Base-by-base conservation (phyloP, 2,797 vertebrate genomes). In the Characodon lateralis region DNA sequence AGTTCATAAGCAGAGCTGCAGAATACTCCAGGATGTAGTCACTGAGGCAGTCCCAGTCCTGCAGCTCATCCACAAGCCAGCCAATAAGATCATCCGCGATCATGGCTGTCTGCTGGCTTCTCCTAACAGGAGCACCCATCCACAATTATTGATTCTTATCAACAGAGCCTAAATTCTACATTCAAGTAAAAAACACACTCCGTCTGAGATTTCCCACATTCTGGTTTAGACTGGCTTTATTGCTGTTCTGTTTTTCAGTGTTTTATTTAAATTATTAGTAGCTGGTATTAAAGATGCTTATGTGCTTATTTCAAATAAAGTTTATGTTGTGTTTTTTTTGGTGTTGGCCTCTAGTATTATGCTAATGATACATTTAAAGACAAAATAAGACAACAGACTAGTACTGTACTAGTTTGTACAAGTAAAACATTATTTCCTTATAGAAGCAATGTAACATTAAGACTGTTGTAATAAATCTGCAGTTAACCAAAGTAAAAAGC, bases 1-100 rank as follows among this genome's bases (percentile, higher is more conserved):
- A 96, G 89, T 98, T 99, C 98, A 99, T 97, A 28, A 99, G 97
- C 89, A 99, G 89, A 56, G 97, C 96, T 72, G 96, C 94, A 0
- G 96, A 95, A 79, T 98, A 99, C 83, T 97, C 96, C 90, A 99
- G 92, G 0, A 95, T 97, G 93, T 97, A 97, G 93, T 99, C 98
- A 3, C 96, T 97, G 72, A 99, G 95, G 90, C 95, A 95, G 83
- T 99, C 98, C 0, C 97, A 94, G 71, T 99, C 97, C 76, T 96
- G 95, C 28, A 99, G 94, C 71, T 96, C 94, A 69, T 98, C 96
- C 41, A 98, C 94, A 83, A 99, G 92, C 97, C 97, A 98, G 73
- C 94, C 94, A 87, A 99, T 96, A 82, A 99, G 93, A 84, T 95
- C 95, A 0, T 97, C 95, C 66, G 78, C 94, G 79, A 99, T 98